Conservation (phyloP, 2,113 vertebrate species). For the Dunckerocampus dactyliophorus region DNA sequence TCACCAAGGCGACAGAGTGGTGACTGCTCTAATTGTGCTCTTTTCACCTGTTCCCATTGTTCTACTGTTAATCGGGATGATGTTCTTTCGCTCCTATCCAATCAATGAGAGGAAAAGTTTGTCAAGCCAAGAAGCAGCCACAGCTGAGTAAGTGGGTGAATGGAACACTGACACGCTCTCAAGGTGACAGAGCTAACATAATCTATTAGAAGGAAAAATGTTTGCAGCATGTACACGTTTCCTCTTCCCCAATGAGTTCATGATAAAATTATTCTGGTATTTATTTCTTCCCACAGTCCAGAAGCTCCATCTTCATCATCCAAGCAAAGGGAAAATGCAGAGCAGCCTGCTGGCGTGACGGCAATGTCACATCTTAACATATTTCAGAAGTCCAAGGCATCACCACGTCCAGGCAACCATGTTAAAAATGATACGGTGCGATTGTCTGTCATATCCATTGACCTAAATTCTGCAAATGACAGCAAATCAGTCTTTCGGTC, state of each 20-base stretch:
- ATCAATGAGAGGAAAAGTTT: constrained; percentile 55
- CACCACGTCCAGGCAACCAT: not conserved
- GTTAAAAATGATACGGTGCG: not conserved
- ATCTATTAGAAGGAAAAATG: not conserved
- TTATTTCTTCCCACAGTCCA: constrained; percentile 30
- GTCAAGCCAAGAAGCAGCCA: constrained; percentile 42
- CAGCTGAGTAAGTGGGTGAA: constrained; percentile 43
- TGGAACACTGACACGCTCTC: not conserved
- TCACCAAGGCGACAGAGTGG: constrained; percentile 49
- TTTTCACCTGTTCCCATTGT: constrained; percentile 65
- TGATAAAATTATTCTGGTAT: no score
- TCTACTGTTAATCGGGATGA: constrained; percentile 68
- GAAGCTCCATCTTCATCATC: constrained; percentile 15
- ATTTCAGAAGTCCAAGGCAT: constrained; percentile 10
- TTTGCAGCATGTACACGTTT: no score
- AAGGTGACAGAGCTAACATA: not conserved
- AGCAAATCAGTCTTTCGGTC: not conserved
- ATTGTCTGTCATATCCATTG: constrained; percentile 1
- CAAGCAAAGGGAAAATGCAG: constrained; percentile 1
- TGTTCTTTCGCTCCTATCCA: constrained; percentile 69
- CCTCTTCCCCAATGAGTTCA: no score
- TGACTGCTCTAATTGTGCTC: constrained; percentile 65
- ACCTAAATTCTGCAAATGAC: no score
- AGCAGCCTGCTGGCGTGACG: constrained; percentile 5
- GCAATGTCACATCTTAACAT: constrained; percentile 12